Conservation (phyloP, 2,113 vertebrate genomes). For the Centrocercus urophasianus region DNA sequence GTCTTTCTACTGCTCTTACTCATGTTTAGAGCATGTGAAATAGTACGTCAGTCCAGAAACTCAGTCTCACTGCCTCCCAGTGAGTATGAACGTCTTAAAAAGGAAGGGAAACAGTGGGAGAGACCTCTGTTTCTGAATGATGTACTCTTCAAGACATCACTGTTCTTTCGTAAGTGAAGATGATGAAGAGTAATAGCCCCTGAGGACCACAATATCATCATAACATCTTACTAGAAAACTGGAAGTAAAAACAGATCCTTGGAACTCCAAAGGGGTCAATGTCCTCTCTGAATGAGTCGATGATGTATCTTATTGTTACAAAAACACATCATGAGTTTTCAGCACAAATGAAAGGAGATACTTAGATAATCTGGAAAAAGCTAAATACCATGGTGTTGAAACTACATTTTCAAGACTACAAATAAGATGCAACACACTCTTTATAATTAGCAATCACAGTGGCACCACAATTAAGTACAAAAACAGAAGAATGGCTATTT, state of each 20-base stretch:
- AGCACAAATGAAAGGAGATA: background rate
- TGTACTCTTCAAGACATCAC: background rate
- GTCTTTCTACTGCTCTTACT: background rate
- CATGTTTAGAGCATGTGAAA: background rate
- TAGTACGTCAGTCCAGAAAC: background rate
- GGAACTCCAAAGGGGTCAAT: background rate
- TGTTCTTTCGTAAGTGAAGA: background rate
- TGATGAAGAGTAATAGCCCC: background rate
- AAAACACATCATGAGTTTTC: background rate
- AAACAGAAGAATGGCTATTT: slow-evolving; percentile 49
- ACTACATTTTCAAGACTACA: slow-evolving; percentile 16
- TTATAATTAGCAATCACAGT: slow-evolving; percentile 49
- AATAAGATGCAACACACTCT: slow-evolving; percentile 22
- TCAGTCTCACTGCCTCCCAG: background rate
- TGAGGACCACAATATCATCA: background rate
- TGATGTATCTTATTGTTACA: background rate
- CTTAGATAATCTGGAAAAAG: background rate
- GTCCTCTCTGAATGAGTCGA: background rate
- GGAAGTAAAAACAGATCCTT: background rate
- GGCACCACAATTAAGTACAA: slow-evolving; percentile 15
- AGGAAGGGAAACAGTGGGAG: background rate
- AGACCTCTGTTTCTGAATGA: background rate
- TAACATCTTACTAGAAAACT: background rate
- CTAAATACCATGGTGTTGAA: background rate
- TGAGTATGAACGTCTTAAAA: background rate